Evolutionary conservation across 2,113 vertebrate species (phyloP).

Genomic region (Hydrolagus affinis): DNA sequence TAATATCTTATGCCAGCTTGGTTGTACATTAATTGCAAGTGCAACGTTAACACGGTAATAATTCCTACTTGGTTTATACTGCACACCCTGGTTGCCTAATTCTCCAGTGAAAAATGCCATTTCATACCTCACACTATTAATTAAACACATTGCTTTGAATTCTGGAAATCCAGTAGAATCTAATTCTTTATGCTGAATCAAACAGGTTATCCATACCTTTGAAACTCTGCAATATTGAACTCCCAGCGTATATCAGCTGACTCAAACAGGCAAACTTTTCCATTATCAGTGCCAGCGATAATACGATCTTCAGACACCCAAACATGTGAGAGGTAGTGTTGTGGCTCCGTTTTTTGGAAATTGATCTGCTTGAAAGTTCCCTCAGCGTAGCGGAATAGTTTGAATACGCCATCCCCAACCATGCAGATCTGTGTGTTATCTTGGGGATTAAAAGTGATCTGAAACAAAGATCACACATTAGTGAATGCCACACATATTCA

Average conservation of each 20-base stretch:
- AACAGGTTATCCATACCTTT: not conserved
- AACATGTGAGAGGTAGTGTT: conserved; percentile 72
- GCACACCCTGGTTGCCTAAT: not conserved
- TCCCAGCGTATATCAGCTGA: conserved; percentile 71
- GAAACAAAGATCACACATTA: conserved; percentile 24
- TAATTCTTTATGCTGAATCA: no score
- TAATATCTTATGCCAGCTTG: not conserved
- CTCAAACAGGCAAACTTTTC: conserved; percentile 72
- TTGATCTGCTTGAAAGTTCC: conserved; percentile 73
- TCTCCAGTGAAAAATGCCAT: not conserved
- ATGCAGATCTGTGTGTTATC: conserved; percentile 77
- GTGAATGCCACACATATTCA: not conserved
- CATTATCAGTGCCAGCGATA: conserved; percentile 72
- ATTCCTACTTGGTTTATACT: not conserved
- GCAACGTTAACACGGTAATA: not conserved
- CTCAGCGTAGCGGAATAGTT: conserved; percentile 70
- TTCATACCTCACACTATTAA: not conserved
- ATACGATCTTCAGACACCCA: conserved; percentile 70
- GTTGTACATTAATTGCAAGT: not conserved
- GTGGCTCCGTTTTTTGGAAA: conserved; percentile 62
- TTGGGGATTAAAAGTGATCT: conserved; percentile 86
- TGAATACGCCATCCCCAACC: conserved; percentile 73
- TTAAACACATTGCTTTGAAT: not conserved
- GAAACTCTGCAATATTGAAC: conserved; percentile 46
- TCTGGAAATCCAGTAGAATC: no score